Conservation (phyloP, 2,888 invertebrate genomes). For the Xestia xanthographa region DNA sequence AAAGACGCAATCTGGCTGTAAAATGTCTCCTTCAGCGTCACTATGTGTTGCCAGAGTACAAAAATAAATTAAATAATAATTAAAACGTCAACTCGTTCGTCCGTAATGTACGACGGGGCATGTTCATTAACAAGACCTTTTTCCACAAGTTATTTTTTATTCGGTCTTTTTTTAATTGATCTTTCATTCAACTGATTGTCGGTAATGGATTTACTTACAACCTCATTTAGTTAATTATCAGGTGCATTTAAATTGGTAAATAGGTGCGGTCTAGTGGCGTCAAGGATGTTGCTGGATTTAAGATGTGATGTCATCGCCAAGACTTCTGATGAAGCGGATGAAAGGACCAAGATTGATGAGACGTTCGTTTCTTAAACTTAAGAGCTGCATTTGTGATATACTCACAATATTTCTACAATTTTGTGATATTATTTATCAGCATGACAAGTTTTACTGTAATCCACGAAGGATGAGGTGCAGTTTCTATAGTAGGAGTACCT, state of each 20-base stretch:
- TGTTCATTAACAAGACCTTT: slow-evolving; percentile 70
- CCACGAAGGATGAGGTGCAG: too few species aligned
- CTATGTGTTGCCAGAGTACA: slow-evolving; percentile 43
- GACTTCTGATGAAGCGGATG: slow-evolving; percentile 7
- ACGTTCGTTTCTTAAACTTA: background rate
- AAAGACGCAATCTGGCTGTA: slow-evolving; percentile 51
- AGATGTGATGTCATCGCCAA: slow-evolving; percentile 23
- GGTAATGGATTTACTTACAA: slow-evolving; percentile 61
- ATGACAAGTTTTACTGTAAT: background rate
- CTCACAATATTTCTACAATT: too few species aligned
- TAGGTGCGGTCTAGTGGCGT: slow-evolving; percentile 40
- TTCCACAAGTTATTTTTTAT: slow-evolving; percentile 49
- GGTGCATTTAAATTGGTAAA: slow-evolving; percentile 57
- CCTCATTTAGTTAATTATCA: slow-evolving; percentile 57
- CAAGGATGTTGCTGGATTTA: slow-evolving; percentile 19
- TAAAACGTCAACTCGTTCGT: slow-evolving; percentile 71
- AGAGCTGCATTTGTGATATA: background rate
- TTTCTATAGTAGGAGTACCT: too few species aligned
- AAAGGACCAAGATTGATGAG: background rate
- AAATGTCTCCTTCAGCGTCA: slow-evolving; percentile 58
- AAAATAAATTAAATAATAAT: slow-evolving; percentile 75
- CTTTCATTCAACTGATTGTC: slow-evolving; percentile 62
- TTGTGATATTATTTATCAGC: too few species aligned
- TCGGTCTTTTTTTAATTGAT: slow-evolving; percentile 62
- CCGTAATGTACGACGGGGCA: slow-evolving; percentile 55